Percentiles rank a stretch among this genome's conserved stretches.
Conservation (phyloP, 1,140 invertebrate species). For the Halesus radiatus region DNA sequence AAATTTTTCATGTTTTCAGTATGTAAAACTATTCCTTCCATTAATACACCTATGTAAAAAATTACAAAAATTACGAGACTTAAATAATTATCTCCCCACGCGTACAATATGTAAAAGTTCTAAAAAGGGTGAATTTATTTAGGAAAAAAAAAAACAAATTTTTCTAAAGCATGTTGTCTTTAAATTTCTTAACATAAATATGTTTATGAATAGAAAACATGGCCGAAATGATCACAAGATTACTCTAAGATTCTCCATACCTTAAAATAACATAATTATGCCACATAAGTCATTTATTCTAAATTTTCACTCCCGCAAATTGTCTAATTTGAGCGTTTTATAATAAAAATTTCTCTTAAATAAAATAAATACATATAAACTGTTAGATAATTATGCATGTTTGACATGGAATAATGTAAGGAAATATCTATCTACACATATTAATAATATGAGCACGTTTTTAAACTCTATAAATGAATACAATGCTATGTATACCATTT, state of each 20-base stretch:
- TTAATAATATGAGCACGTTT: conserved; percentile 9
- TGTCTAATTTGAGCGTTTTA: conserved; percentile 33
- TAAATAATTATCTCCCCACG: background rate
- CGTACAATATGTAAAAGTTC: no score
- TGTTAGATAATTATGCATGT: conserved; percentile 10
- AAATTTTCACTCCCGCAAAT: conserved; percentile 24
- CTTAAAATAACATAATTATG: conserved; percentile 22
- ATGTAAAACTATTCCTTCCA: background rate
- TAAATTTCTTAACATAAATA: conserved; percentile 26
- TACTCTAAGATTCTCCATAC: conserved; percentile 9
- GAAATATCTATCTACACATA: background rate
- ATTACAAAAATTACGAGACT: conserved; percentile 17
- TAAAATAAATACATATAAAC: conserved; percentile 18
- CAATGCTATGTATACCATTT: background rate
- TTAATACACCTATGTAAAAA: conserved; percentile 24
- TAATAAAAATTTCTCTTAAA: conserved; percentile 9
- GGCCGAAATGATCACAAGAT: conserved; percentile 48
- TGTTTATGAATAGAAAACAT: conserved; percentile 40
- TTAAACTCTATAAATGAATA: background rate
- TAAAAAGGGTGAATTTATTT: background rate
- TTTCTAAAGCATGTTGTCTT: conserved; percentile 39
- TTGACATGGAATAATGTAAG: conserved; percentile 10
- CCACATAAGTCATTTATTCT: conserved; percentile 7
- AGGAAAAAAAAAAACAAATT: conserved; percentile 32
- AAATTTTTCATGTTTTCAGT: background rate